Evolutionary conservation across 2,797 vertebrate genomes (phyloP).

Genomic region (Trichosurus vulpecula): DNA sequence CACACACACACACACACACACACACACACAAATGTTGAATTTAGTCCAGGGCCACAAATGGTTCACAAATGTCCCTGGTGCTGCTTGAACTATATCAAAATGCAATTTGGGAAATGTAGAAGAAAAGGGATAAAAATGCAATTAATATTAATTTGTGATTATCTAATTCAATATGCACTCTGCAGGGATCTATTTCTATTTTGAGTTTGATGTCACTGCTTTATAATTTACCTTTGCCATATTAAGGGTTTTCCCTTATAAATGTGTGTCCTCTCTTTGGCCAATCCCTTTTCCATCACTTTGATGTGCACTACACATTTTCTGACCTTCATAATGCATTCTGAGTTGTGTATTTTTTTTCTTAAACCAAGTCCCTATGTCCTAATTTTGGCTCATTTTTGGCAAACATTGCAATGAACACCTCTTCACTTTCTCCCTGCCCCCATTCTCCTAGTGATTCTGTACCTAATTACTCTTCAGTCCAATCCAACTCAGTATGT

Average conservation of each 20-base stretch:
- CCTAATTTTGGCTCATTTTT: background rate
- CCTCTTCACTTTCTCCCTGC: background rate
- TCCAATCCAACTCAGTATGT: background rate
- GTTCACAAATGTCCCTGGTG: background rate
- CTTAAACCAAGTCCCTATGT: background rate
- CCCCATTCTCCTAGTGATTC: background rate
- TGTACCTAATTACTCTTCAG: background rate
- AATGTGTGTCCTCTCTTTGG: background rate
- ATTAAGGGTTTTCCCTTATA: background rate
- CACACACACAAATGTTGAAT: background rate
- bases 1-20: no score
- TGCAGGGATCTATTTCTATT: background rate
- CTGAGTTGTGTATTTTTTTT: background rate
- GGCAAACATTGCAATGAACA: background rate
- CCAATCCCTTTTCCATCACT: background rate
- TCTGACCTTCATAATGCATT: background rate
- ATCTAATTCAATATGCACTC: background rate
- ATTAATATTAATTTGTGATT: background rate
- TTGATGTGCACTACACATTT: background rate
- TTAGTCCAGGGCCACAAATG: background rate
- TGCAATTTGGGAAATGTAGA: background rate
- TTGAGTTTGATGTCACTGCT: background rate
- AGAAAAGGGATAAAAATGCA: background rate
- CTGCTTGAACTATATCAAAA: background rate
- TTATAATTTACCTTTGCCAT: background rate